Evolutionary conservation across 2,797 vertebrate genomes (phyloP), one percentile per base, ranked within the genome.

Genomic region (Mormyrus proboscirostris): DNA sequence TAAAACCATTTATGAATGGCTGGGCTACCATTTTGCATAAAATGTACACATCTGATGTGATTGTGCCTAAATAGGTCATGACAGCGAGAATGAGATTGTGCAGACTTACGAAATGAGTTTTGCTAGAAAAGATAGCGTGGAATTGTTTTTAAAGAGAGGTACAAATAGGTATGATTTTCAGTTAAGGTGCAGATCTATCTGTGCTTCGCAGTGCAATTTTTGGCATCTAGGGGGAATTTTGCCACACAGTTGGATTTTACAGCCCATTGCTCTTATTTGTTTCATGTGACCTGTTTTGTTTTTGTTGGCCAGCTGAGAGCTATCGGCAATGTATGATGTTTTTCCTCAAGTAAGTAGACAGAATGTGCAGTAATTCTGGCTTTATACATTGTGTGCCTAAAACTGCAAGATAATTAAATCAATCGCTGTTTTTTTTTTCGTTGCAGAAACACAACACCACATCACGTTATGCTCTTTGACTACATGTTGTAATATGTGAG

Each of bases 251-350:
- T 86, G 79, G 57, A 88, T 88, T 88, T 88, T 6, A 57, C 90
- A 53, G 38, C 57, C 88, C 14, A 49, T 84, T 89, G 89, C 90
- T 92, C 90, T 86, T 89, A 86, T 88, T 90, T 69, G 65, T 90
- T 91, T 90, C 90, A 90, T 69, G 59, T 86, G 91, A 91, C 91
- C 90, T 53, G 90, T 88, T 93, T 88, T 88, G 59, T 69, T 65
- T 50, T 65, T 88, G 19, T 88, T 69, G 25, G 57, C 29, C 33
- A 22, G 86, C 16, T 65, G 7, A 88, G 57, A 88, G 86, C 19
- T 25, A 29, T 69, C 38, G 12, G 33, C 19, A 4, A 88, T 88
- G 57, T 49, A 2, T n/a, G 51, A 57, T n/a, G 38, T 84, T 84
- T 84, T 49, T 22, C 86, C 57, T 65, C 86, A 53, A 69, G 59